Conservation (phyloP, 2,113 vertebrate genomes). For the Tricholaema leucomelas region DNA sequence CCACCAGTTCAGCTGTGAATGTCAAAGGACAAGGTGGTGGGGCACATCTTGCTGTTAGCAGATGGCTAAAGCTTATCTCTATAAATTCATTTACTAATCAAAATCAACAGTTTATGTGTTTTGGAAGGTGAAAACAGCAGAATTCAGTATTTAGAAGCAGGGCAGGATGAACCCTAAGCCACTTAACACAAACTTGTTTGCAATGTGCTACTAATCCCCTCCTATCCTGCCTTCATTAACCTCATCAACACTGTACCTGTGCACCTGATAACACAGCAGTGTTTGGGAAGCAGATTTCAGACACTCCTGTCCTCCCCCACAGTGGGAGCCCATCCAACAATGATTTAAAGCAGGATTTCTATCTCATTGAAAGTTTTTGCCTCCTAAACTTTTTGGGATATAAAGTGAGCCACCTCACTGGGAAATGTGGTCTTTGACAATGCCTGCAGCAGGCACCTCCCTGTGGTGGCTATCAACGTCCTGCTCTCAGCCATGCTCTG, state of each 20-base stretch:
- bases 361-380: neutral
- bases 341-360: neutral
- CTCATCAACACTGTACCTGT: neutral
- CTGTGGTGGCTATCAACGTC: fast-evolving
- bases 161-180: conserved; percentile 48
- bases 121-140: conserved; percentile 40
- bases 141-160: conserved; percentile 36
- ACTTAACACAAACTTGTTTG: conserved; percentile 58
- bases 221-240: conserved; percentile 18
- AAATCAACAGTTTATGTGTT: conserved; percentile 36
- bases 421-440: neutral
- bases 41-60: neutral
- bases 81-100: conserved; percentile 39
- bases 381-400: neutral
- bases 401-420: neutral
- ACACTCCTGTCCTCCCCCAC: neutral
- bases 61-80: conserved; percentile 39
- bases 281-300: conserved; percentile 44
- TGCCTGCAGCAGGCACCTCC: neutral
- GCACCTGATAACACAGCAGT: neutral
- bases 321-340: neutral
- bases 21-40: neutral
- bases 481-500: neutral
- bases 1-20: neutral
- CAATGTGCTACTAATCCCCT: conserved; percentile 38